A percentile compares a stretch with the other conserved stretches of the same genome.
Conservation (phyloP, 2,797 vertebrate species). For the Microcaecilia unicolor region DNA sequence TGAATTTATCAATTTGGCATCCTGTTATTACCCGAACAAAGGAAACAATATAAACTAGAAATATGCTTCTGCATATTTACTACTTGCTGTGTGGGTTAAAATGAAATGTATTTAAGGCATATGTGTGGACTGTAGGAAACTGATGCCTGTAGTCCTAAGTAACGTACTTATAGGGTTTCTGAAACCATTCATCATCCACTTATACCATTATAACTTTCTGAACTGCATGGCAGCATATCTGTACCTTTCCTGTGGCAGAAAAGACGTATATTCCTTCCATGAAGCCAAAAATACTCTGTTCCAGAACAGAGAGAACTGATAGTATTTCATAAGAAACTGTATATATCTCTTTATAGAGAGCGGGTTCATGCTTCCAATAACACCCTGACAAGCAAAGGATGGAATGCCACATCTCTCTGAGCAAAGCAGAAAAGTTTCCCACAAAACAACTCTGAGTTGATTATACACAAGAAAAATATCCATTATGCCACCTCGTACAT, state of each 20-base stretch:
- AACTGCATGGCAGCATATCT: neutral
- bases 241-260: neutral
- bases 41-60: neutral
- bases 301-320: neutral
- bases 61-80: neutral
- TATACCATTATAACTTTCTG: neutral
- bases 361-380: too few species aligned
- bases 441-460: too few species aligned
- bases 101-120: neutral
- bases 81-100: neutral
- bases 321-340: neutral
- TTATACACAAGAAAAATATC: too few species aligned
- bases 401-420: neutral
- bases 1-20: constrained; percentile 17
- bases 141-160: neutral
- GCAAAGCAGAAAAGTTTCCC: too few species aligned
- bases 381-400: neutral
- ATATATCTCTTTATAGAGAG: neutral
- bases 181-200: neutral
- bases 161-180: neutral
- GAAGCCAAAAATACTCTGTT: neutral
- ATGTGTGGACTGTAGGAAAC: neutral
- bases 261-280: neutral
- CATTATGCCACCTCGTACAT: too few species aligned
- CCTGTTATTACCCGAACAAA: constrained; percentile 1